Evolutionary conservation across 2,888 invertebrate species (phyloP).

Genomic region (Orchestes rusci): DNA sequence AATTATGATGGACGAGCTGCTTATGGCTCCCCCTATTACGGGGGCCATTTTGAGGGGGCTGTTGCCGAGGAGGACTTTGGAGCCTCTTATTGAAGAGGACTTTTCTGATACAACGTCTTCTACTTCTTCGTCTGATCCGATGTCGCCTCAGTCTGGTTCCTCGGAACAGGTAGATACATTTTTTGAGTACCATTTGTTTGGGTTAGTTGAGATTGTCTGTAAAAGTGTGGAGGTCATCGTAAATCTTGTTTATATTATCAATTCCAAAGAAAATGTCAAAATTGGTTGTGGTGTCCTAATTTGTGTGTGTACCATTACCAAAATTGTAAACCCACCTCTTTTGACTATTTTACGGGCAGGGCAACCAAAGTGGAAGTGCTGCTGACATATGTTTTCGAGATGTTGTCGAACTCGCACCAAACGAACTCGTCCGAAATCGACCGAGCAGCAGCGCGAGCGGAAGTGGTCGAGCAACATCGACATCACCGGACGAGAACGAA

Average conservation of each 20-base stretch:
- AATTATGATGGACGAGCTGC: slow-evolving; percentile 72
- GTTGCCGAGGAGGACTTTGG: slow-evolving; percentile 66
- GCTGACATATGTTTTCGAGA: slow-evolving; percentile 48
- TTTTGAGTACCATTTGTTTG: too few relatives aligned
- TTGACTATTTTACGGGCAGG: slow-evolving; percentile 44
- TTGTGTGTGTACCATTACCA: too few relatives aligned
- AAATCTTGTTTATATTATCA: too few relatives aligned
- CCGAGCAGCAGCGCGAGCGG: slow-evolving; percentile 23
- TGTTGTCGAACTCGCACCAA: slow-evolving; percentile 36
- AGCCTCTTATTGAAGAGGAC: slow-evolving; percentile 79
- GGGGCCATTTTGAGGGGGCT: slow-evolving; percentile 64
- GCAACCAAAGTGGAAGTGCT: slow-evolving; percentile 46
- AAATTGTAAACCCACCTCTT: slow-evolving; percentile 22
- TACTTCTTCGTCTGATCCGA: slow-evolving; percentile 35
- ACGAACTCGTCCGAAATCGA: slow-evolving; percentile 6
- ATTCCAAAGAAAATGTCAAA: too few relatives aligned
- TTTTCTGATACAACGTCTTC: slow-evolving; percentile 58
- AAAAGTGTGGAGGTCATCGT: too few relatives aligned
- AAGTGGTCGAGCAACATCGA: slow-evolving; percentile 28
- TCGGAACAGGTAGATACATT: slow-evolving; percentile 43
- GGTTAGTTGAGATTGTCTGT: too few relatives aligned
- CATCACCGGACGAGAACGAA: slow-evolving; percentile 10
- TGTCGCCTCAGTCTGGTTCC: slow-evolving; percentile 36
- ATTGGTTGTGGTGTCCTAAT: too few relatives aligned
- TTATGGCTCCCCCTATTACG: slow-evolving; percentile 72